Percentiles rank a stretch among this genome's conserved stretches.
Conservation (phyloP, 30 jellyfish, hydroid and myxozoan genomes). For the Pseudorhiza aurosa region DNA sequence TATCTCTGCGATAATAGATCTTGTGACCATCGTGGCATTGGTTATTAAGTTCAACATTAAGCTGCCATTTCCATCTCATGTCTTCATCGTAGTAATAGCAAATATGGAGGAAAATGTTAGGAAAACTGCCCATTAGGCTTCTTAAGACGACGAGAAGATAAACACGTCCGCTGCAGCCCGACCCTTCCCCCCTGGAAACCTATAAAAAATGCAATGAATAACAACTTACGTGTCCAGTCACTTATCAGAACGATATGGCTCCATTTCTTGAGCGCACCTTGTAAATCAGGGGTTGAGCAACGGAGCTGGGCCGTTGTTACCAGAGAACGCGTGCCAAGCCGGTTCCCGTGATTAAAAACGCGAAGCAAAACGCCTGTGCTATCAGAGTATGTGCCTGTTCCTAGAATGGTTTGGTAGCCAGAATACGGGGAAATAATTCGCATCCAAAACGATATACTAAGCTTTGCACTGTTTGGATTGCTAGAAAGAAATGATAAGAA, state of each 20-base stretch:
- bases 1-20: too few relatives aligned
- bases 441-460: conserved; percentile 42
- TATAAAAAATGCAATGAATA: too few relatives aligned
- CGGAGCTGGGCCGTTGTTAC: not conserved
- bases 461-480: conserved; percentile 19
- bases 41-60: too few relatives aligned
- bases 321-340: not conserved
- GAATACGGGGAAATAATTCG: conserved; percentile 1
- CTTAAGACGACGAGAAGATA: too few relatives aligned
- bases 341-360: not conserved
- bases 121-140: too few relatives aligned
- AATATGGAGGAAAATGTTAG: too few relatives aligned
- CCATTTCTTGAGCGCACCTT: conserved; percentile 16
- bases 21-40: too few relatives aligned
- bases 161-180: too few relatives aligned
- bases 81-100: too few relatives aligned
- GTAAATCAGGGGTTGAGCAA: not conserved
- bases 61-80: too few relatives aligned
- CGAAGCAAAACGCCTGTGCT: conserved; percentile 21
- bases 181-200: too few relatives aligned
- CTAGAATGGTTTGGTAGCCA: conserved; percentile 12
- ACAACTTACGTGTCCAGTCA: conserved; percentile 2
- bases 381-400: not conserved
- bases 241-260: conserved; percentile 1
- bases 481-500: not conserved